Base-by-base conservation (phyloP, 2,113 vertebrate species). In the Martes martes region DNA sequence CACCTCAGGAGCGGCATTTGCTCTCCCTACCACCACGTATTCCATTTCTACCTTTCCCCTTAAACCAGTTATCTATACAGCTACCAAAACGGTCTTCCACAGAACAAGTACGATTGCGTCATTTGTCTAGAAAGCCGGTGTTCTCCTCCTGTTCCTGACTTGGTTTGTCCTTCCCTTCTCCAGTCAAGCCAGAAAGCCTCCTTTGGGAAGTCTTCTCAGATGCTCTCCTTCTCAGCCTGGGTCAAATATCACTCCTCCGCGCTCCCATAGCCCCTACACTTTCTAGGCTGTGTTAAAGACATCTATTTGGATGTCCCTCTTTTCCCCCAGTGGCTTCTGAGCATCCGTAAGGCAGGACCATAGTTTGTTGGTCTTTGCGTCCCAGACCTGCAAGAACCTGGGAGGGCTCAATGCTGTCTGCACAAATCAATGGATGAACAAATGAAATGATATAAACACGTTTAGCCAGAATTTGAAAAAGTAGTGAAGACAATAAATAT, bases 391-490 rank as follows among this genome's bases (percentile, higher is more conserved):
- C 0, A 2, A 67, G 28, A 94, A 82, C 6, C 33, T 87, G 21
- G 4, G 7, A 52, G 18, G 39, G n/a, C 2, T 36, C 45, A 85
- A 74, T 91, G 24, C 47, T 85, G 2, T 89, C 42, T 79, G 26
- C 31, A 11, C 85, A 45, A 80, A 69, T 71, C 7, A 33, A 9
- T 73, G 28, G 28, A 47, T 36, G 2, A 83, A 90, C 2, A 26
- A 73, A 83, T 82, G 11, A 78, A 78, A 57, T 42, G 4, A 50
- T 42, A 76, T 4, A 57, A 65, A 65, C 42, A 47, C 45, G 52
- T 89, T 61, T 89, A 67, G 90, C 79, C 76, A 92, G 23, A 47
- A 92, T 83, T 67, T 92, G 76, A 85, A 88, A 92, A 76, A 11
- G 24, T 45, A 11, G 23, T 83, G 15, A 96, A 90, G 87, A 8